Conservation (phyloP, 2,113 vertebrate species). For the Genyomyrus donnyi region DNA sequence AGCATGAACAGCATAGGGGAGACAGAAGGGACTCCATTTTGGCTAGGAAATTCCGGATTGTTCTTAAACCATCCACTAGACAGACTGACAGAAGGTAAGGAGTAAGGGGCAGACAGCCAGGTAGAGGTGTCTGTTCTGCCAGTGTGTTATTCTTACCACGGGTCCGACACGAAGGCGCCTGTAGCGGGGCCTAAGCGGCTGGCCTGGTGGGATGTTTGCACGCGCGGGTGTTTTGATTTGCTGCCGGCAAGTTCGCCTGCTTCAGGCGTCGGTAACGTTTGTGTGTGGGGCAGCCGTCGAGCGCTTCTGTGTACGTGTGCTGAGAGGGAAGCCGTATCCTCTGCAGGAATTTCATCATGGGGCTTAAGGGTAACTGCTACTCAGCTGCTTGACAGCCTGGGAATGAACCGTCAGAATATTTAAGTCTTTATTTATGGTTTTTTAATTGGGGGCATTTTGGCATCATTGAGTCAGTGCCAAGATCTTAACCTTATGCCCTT, state of each 20-base stretch:
- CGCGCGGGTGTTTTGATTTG: conserved; percentile 9
- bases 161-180: not conserved
- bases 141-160: not conserved
- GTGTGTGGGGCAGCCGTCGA: not conserved
- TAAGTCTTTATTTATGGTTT: not conserved
- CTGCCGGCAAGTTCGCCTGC: not conserved
- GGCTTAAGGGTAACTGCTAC: not conserved
- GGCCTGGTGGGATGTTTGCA: not conserved
- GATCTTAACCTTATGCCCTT: not conserved
- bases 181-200: not conserved
- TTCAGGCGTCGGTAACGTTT: not conserved
- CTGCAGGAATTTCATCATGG: not conserved
- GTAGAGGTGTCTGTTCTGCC: not conserved
- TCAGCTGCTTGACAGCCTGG: not conserved
- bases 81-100: conserved; percentile 27
- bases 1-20: conserved; percentile 25
- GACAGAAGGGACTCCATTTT: conserved; percentile 32
- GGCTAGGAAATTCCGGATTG: conserved; percentile 20
- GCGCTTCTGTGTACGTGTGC: not conserved
- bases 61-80: conserved; percentile 17
- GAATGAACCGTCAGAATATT: not conserved
- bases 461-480: not conserved
- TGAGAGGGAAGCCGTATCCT: not conserved
- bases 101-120: not conserved
- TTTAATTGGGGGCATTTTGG: not conserved